Conservation (phyloP, 2,113 vertebrate species). For the Myxocyprinus asiaticus region DNA sequence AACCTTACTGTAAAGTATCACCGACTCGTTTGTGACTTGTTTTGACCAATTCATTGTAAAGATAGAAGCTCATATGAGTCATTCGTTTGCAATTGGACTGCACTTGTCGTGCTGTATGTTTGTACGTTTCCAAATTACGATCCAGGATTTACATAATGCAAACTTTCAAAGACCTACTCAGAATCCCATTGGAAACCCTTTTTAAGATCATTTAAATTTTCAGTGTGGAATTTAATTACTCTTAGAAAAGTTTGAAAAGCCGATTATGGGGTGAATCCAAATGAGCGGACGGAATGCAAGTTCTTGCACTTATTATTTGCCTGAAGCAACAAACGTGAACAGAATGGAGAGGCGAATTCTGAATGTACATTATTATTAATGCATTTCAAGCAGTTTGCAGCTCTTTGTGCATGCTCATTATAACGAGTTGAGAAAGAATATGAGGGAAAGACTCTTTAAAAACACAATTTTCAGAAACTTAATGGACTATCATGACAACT, state of each 20-base stretch:
- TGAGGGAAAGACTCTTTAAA: slow-evolving; percentile 3
- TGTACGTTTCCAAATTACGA: too few relatives aligned
- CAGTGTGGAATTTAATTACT: background rate
- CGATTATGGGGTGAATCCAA: background rate
- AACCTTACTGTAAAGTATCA: too few relatives aligned
- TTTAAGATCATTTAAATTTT: background rate
- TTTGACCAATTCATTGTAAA: too few relatives aligned
- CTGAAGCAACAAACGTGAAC: slow-evolving; percentile 30
- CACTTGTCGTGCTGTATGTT: too few relatives aligned
- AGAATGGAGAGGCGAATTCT: slow-evolving; percentile 31
- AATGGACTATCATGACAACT: slow-evolving; percentile 11
- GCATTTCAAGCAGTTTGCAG: slow-evolving; percentile 19
- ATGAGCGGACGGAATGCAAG: background rate
- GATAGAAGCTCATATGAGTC: background rate
- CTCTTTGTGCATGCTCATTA: slow-evolving; percentile 41
- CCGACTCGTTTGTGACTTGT: too few relatives aligned
- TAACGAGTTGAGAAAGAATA: slow-evolving; percentile 16
- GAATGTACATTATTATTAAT: slow-evolving; percentile 40
- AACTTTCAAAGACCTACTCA: background rate
- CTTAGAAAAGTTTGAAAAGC: background rate
- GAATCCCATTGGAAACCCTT: background rate
- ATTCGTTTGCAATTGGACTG: background rate
- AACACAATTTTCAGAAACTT: slow-evolving; percentile 16
- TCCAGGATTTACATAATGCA: background rate
- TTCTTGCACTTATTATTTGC: slow-evolving; percentile 10